Base-by-base conservation (phyloP, 2,888 invertebrate species). In the Drosophila parthenogenetica region DNA sequence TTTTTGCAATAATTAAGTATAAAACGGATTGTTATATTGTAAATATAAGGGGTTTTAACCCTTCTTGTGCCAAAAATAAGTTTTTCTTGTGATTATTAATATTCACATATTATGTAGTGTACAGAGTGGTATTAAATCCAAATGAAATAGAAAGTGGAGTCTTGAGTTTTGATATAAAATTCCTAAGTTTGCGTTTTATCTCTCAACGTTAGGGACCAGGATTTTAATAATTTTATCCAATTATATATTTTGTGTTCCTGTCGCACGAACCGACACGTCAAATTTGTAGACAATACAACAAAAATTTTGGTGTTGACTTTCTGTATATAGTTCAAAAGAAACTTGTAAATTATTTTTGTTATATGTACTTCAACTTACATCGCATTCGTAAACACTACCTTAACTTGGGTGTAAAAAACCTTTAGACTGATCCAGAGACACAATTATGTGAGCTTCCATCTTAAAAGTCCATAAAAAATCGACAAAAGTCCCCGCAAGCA, bases 391-490 rank as follows among this genome's bases (percentile, higher is more conserved):
- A 16, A 11, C 11, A 16, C 29, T 16, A 29, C 1, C 22, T 1
- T 7, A 25, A 25, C 25, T 25, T 25, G 25, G 8, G 7, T 29
- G 29, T 29, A 29, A 57, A 45, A 32, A 61, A 65, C 42, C 29
- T 29, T 49, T 51, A n/a, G 17, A 54, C 22, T 35, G 51, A 48
- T 13, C 46, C 43, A 53, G 14, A 55, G 45, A 17, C 71, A 60
- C 37, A 67, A 54, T 50, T 50, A 53, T 59, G 69, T 73, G 55
- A 73, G 63, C 46, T 72, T 73, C 25, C 67, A 60, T 65, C 43
- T 61, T 19, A 72, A 29, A 61, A 49, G 72, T 67, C 61, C 45
- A 32, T 43, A 22, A 43, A 66, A 59, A 65, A 49, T 43, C 42
- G 55, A 51, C 68, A 48, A 61, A 69, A 46, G 42, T 55, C 17